Evolutionary conservation across 2,888 invertebrate species (phyloP), one percentile per base, ranked within the genome.

Genomic region (Arctia plantaginis): DNA sequence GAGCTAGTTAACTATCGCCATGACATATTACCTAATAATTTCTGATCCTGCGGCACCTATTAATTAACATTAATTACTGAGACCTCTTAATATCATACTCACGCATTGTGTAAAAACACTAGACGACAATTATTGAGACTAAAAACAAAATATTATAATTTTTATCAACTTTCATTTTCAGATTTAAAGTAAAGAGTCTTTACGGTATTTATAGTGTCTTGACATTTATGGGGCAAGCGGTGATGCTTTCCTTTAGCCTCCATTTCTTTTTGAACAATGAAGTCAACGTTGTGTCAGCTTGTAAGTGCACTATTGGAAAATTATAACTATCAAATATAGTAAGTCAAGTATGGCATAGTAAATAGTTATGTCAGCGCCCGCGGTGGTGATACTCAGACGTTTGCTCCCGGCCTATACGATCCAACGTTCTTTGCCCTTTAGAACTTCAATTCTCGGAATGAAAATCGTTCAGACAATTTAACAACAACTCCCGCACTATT

Each of bases 201-300:
- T 70, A 70, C 39, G 55, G 27, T 6, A 23, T 70, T 27, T 70
- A 70, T 30, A 35, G 62, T 30, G 12, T 70, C 27, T 27, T 23
- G 10, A 70, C 70, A 20, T n/a, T 70, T 23, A 62, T 70, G 18
- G 70, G 70, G 7, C 59, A 62, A 62, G 27, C 41, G 30, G 30
- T 20, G 35, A 70, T 70, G 70, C n/a, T 70, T 59, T 62, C 0
- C 1, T 59, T 62, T n/a, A 41, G 70, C 30, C 0, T 41, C 39
- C 39, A 62, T 20, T 62, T 41, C 30, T 12, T 70, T 27, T 41
- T 41, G 7, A 12, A 12, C 13, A 8, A 20, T 41, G 39, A 70
- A 23, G 27, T 62, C 10, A 41, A 41, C 12, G 30, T 70, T 27
- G 23, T 62, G 62, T 62, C 59, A 20, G 23, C 62, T 6, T 41